Percentiles rank a stretch among this genome's conserved stretches.
Evolutionary conservation across 2,797 vertebrate species (phyloP).

Genomic region (Coregonus sp.): DNA sequence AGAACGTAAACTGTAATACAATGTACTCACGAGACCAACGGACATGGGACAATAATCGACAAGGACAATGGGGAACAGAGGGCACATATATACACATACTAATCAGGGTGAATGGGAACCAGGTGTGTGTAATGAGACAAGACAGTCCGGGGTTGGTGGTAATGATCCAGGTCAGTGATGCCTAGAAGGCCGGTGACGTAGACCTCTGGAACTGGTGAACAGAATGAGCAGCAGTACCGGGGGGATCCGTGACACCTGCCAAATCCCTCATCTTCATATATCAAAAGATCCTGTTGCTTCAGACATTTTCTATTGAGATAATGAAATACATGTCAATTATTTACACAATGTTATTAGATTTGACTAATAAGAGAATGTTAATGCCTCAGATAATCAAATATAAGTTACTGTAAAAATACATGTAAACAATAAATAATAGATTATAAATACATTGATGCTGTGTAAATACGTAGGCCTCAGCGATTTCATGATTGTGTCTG

Average conservation of each 20-base stretch:
- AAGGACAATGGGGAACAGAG: no score
- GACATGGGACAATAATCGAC: no score
- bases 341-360: slow-evolving; percentile 32
- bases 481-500: background rate
- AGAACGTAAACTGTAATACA: no score
- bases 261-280: slow-evolving; percentile 47
- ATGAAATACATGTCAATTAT: slow-evolving; percentile 51
- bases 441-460: background rate
- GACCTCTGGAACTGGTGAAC: no score
- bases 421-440: background rate
- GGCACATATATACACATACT: no score
- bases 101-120: no score
- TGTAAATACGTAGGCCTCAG: background rate
- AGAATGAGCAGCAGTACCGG: no score
- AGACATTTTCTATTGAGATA: slow-evolving; percentile 46
- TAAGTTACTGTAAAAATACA: background rate
- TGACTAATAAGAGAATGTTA: slow-evolving; percentile 19
- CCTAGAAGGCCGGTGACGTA: no score
- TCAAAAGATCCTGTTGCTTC: slow-evolving; percentile 43
- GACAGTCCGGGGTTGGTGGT: no score
- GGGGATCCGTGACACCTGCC: slow-evolving; percentile 24
- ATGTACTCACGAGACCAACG: no score
- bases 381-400: background rate
- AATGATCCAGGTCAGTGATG: no score
- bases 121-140: no score